Evolutionary conservation across 2,888 invertebrate genomes (phyloP), one percentile per base, ranked within the genome.

Genomic region (Camptogramma bilineatum): DNA sequence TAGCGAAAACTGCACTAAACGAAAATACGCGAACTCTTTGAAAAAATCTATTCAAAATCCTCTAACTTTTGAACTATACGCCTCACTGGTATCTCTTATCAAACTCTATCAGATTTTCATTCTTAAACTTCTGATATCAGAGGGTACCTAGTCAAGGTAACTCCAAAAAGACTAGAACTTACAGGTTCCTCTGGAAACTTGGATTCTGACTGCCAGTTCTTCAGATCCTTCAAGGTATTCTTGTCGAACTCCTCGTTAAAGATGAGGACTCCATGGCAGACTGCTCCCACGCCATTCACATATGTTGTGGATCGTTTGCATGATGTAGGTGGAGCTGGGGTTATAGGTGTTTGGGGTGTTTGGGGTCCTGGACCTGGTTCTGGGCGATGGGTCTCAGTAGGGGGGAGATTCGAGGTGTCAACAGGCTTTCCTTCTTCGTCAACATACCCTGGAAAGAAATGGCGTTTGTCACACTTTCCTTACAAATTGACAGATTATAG

Each of bases 131-230:
- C 4, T 4, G 24, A 24, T 4, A 4, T 24, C 24, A 24, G 24
- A 4, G 4, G 34, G 34, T 4, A 34, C 9, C 34, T 9, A 7
- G 13, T 34, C 8, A 13, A 34, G 5, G 34, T 34, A 10, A 16
- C 0, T n/a, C 5, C 44, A 44, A 44, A 44, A 17, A 44, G 7
- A 0, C 44, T 44, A 2, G 4, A 51, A 82, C 90, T 88, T 83
- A 96, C 96, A 70, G 96, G 96, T 64, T 92, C 91, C 31, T 91
- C 93, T 13, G 94, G 89, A 74, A 95, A 95, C 73, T 91, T 94
- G 60, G 93, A 86, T 68, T 94, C 92, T 7, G 90, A 79, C 5
- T 85, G 88, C 95, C 94, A 95, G 50, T 91, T 80, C 0, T 74
- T 55, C 74, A 86, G 68, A 9, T 86, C 84, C 19, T 80, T 73